Evolutionary conservation across 2,888 invertebrate species (phyloP).

Genomic region (Drosophila diplacantha): DNA sequence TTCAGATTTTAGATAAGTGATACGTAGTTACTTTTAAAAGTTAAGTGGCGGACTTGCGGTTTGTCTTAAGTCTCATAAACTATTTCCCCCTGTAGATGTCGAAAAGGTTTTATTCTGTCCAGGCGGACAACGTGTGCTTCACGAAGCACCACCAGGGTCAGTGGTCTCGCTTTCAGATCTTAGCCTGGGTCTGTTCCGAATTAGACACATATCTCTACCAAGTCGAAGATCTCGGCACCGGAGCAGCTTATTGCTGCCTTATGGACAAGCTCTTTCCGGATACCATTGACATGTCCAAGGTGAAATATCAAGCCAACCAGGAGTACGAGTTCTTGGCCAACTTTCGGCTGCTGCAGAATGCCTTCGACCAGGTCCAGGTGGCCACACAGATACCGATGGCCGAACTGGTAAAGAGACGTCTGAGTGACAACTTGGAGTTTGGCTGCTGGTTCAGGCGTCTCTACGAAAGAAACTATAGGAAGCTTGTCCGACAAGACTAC

Average conservation of each 20-base stretch:
- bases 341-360: constrained; percentile 3
- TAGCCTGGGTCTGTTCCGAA: neutral
- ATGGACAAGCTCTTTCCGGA: neutral
- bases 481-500: neutral
- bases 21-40: neutral
- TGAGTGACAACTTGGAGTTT: neutral
- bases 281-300: neutral
- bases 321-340: constrained; percentile 1
- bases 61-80: neutral
- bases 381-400: neutral
- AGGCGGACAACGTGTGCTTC: neutral
- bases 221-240: neutral
- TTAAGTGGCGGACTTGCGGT: neutral
- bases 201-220: neutral
- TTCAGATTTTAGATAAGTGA: neutral
- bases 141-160: neutral
- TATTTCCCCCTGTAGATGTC: neutral
- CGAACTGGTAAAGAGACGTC: neutral
- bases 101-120: neutral
- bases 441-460: neutral
- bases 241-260: neutral
- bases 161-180: neutral
- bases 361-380: neutral
- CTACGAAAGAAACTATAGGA: neutral
- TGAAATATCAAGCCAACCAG: neutral